Percentiles rank a stretch among this genome's conserved stretches.
Conservation (phyloP, 2,797 vertebrate genomes). For the Sebastes miniatus region DNA sequence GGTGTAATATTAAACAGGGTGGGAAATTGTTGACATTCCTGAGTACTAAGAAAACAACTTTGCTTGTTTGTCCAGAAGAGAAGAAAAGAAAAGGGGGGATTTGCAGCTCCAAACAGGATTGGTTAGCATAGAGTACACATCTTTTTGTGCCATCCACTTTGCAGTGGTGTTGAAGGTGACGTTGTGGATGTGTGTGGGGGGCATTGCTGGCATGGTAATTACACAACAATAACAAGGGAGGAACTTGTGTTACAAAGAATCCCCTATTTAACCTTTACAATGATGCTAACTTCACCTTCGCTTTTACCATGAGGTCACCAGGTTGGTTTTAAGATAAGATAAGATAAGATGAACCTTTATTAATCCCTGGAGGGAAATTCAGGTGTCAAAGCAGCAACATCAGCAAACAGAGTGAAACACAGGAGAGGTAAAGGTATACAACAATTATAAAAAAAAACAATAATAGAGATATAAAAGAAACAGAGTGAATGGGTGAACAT, state of each 20-base stretch:
- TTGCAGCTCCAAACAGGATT: not conserved
- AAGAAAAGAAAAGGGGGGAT: not conserved
- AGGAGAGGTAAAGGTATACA: too few species aligned
- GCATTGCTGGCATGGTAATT: not conserved
- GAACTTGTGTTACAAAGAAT: not conserved
- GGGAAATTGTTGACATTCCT: slow-evolving; percentile 76
- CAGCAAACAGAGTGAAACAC: too few species aligned
- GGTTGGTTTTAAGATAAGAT: not conserved
- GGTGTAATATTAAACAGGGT: slow-evolving; percentile 70
- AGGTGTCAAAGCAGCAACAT: too few species aligned
- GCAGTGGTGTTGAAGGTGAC: not conserved
- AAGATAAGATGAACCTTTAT: too few species aligned
- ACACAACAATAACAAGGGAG: slow-evolving; percentile 14
- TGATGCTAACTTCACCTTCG: not conserved
- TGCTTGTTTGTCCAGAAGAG: slow-evolving; percentile 14
- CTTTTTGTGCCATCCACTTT: not conserved
- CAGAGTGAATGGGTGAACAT: too few species aligned
- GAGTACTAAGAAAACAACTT: slow-evolving; percentile 52
- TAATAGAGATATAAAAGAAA: too few species aligned
- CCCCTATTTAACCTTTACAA: not conserved
- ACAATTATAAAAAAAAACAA: too few species aligned
- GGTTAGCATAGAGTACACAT: not conserved
- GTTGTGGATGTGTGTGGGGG: not conserved
- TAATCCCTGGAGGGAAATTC: too few species aligned
- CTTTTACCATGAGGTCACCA: not conserved